Conservation (phyloP, 2,888 invertebrate species). For the Serripes groenlandicus region DNA sequence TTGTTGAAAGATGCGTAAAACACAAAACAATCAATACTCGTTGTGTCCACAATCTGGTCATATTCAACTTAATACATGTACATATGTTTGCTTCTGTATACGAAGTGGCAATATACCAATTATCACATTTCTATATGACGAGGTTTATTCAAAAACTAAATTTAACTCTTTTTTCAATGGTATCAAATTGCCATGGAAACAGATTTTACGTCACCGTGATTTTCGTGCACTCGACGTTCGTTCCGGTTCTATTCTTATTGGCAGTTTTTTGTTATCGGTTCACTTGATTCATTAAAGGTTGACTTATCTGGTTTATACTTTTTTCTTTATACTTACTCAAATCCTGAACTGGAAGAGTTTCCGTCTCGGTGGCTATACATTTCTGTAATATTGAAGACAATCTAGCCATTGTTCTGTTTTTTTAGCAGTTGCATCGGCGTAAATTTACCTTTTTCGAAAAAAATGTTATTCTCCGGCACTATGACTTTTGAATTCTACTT, state of each 20-base stretch:
- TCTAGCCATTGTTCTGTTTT: not conserved
- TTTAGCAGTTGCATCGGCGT: not conserved
- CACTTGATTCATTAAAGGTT: not conserved
- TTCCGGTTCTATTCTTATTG: slow-evolving; percentile 13
- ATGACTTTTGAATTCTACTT: not conserved
- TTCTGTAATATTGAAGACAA: not conserved
- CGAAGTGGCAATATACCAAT: not conserved
- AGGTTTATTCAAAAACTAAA: not conserved
- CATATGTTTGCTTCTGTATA: not conserved
- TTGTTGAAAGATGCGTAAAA: not conserved
- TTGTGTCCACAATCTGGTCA: not conserved
- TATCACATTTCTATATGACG: too few relatives aligned
- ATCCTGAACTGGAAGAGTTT: not conserved
- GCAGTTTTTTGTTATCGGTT: slow-evolving; percentile 19
- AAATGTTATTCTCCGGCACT: not conserved
- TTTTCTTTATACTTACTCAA: not conserved
- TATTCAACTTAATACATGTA: not conserved
- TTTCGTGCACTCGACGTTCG: slow-evolving; percentile 14
- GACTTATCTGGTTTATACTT: not conserved
- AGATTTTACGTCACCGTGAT: slow-evolving; percentile 8
- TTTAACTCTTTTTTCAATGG: not conserved
- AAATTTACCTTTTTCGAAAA: not conserved
- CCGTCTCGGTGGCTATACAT: not conserved
- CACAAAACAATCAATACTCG: not conserved
- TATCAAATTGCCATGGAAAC: slow-evolving; percentile 17